Conservation (phyloP, 2,113 vertebrate species). For the Tetrao urogallus region DNA sequence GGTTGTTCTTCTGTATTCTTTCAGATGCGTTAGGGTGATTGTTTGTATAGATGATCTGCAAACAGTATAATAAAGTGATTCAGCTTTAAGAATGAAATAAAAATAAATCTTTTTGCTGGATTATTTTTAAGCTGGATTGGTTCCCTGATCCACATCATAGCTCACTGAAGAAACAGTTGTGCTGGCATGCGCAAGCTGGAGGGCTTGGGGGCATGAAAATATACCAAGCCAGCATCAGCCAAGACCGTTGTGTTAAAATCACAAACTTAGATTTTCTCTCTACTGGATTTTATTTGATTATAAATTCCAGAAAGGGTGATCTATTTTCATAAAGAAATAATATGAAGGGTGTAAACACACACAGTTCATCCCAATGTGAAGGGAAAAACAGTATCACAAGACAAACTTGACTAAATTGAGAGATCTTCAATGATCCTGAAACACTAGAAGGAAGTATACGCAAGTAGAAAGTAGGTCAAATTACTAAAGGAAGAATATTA, state of each 20-base stretch:
- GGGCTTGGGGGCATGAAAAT: background rate
- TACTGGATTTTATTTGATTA: background rate
- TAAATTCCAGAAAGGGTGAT: background rate
- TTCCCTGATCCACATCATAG: slow-evolving; percentile 56
- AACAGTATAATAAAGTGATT: background rate
- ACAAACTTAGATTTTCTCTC: background rate
- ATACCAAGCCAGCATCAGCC: background rate
- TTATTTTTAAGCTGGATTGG: slow-evolving; percentile 69
- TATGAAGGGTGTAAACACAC: background rate
- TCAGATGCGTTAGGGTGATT: background rate
- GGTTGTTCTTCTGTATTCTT: background rate
- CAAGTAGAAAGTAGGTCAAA: slow-evolving; percentile 52
- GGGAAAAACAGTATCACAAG: background rate
- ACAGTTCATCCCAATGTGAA: background rate
- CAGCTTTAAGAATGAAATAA: slow-evolving; percentile 42
- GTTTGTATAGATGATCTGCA: background rate
- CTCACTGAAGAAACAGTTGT: slow-evolving; percentile 50
- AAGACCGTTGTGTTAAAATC: background rate
- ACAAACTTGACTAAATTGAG: slow-evolving; percentile 22
- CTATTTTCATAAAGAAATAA: background rate
- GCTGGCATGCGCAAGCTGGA: background rate
- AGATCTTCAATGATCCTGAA: slow-evolving; percentile 32
- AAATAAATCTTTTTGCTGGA: slow-evolving; percentile 55
- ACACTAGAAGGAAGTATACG: slow-evolving; percentile 37
- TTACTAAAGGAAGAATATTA: slow-evolving; percentile 39